A percentile compares a stretch with the other conserved stretches of the same genome.
phyloP scores from a whole-genome alignment of 2,113 vertebrate species.

The Piaya cayana region DNA sequence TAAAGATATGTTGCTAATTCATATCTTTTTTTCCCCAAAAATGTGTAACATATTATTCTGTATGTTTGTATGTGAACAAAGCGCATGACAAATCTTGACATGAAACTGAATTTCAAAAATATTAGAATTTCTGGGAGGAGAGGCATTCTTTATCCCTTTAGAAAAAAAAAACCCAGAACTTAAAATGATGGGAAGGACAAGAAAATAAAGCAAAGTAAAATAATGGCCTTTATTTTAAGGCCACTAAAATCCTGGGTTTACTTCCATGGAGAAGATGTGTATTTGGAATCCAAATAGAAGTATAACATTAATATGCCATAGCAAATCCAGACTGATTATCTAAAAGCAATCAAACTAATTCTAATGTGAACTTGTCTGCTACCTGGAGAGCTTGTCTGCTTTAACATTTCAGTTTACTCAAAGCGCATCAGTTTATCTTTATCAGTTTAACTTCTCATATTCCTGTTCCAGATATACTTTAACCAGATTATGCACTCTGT shows the following conservation, averaged over 20 bases:
- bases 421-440: neutral
- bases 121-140: neutral
- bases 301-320: neutral
- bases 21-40: neutral
- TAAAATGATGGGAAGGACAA: neutral
- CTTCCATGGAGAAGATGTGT: neutral
- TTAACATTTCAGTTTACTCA: neutral
- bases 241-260: neutral
- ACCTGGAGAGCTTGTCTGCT: neutral
- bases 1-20: neutral
- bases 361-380: neutral
- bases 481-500: neutral
- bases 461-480: neutral
- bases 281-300: neutral
- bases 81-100: neutral
- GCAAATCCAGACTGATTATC: neutral
- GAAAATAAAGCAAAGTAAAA: neutral
- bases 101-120: neutral
- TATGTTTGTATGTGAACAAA: neutral
- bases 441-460: neutral
- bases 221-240: neutral
- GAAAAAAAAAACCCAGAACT: neutral
- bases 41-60: neutral
- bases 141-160: neutral
- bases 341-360: neutral